Evolutionary conservation across 1,140 invertebrate species (phyloP).

Genomic region (Neodiprion lecontei): DNA sequence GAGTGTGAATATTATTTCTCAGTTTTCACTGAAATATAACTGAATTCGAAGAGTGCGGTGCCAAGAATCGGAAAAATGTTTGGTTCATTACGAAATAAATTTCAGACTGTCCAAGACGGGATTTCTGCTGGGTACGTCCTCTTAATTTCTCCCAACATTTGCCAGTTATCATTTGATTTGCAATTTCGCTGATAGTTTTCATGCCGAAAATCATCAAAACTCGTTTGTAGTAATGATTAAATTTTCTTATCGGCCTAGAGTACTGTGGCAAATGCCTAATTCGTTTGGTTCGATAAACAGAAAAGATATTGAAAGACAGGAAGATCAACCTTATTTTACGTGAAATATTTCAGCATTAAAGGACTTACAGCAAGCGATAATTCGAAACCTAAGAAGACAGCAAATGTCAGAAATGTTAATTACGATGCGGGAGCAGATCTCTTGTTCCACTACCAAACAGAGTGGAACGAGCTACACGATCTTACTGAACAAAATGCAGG

Average conservation of each 20-base stretch:
- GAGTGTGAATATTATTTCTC: neutral
- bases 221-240: too few species aligned
- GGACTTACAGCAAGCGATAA: constrained; percentile 47
- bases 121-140: constrained; percentile 58
- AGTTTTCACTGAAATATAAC: neutral
- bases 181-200: too few species aligned
- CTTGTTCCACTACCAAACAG: constrained; percentile 68
- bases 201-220: too few species aligned
- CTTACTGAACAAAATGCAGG: constrained; percentile 69
- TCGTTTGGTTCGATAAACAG: too few species aligned
- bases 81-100: constrained; percentile 58
- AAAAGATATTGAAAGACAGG: too few species aligned
- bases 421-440: constrained; percentile 67
- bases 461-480: constrained; percentile 71
- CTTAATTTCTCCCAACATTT: neutral
- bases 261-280: too few species aligned
- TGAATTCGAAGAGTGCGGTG: neutral
- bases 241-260: too few species aligned
- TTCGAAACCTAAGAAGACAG: constrained; percentile 44
- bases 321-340: too few species aligned
- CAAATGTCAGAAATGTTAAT: constrained; percentile 54
- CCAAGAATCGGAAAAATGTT: constrained; percentile 51
- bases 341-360: constrained; percentile 45
- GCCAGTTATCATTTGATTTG: constrained; percentile 2
- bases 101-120: constrained; percentile 62